A percentile compares a stretch with the other conserved stretches of the same genome.
Evolutionary conservation across 2,797 vertebrate species (phyloP).

Genomic region (Thripadectes ignobilis): DNA sequence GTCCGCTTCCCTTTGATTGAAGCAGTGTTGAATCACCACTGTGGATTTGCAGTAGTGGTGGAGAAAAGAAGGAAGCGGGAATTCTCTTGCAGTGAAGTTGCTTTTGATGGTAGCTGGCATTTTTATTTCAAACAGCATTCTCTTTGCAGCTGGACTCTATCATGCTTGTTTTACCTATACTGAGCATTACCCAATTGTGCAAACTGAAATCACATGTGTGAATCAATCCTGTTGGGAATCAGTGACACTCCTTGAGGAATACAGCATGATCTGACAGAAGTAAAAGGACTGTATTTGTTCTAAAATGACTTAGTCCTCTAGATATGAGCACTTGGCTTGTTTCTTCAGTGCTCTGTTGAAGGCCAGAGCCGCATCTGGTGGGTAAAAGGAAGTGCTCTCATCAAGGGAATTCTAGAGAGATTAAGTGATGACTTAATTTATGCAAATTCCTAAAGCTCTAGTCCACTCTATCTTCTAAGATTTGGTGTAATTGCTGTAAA

Average conservation of each 20-base stretch:
- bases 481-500: neutral
- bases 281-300: neutral
- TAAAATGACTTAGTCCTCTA: neutral
- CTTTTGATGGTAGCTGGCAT: neutral
- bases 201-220: neutral
- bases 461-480: neutral
- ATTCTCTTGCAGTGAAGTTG: neutral
- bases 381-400: neutral
- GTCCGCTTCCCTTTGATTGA: slow-evolving; percentile 2
- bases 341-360: neutral
- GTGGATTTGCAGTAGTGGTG: neutral
- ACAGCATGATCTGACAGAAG: neutral
- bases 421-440: neutral
- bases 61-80: neutral
- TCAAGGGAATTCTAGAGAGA: neutral
- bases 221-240: neutral
- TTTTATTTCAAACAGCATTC: neutral
- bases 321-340: neutral
- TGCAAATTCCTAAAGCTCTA: neutral
- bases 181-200: neutral
- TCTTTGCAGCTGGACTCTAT: neutral
- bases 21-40: neutral
- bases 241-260: neutral
- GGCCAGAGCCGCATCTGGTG: neutral
- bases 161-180: neutral